Conservation (phyloP, 1,140 invertebrate genomes). For the Trichonephila inaurata region DNA sequence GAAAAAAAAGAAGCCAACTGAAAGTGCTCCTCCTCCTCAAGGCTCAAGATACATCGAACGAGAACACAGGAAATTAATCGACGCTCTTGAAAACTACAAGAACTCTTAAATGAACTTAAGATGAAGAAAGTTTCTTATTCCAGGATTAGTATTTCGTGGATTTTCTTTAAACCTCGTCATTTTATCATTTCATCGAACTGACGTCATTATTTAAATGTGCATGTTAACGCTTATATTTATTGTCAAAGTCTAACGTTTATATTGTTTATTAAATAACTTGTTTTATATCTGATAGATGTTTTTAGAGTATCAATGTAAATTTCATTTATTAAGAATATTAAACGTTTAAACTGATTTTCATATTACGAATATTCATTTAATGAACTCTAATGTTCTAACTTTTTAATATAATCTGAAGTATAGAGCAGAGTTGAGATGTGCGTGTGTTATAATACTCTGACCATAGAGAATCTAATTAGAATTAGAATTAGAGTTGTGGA, state of each 20-base stretch:
- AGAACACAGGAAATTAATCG: constrained; percentile 28
- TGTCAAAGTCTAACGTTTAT: not conserved
- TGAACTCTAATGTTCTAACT: too few relatives aligned
- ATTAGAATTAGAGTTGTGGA: too few relatives aligned
- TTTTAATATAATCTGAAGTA: too few relatives aligned
- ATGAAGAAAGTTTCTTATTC: not conserved
- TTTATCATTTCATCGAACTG: not conserved
- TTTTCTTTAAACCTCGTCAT: not conserved
- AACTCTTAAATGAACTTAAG: not conserved
- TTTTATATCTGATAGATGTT: too few relatives aligned
- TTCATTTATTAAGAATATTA: too few relatives aligned
- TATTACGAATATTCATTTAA: too few relatives aligned
- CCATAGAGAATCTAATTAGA: too few relatives aligned
- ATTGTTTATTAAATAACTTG: not conserved
- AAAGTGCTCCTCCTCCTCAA: not conserved
- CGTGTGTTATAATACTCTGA: too few relatives aligned
- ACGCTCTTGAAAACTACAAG: not conserved
- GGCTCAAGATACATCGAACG: not conserved
- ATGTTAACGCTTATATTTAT: not conserved
- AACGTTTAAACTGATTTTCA: too few relatives aligned
- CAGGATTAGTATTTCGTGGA: not conserved
- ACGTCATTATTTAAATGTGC: not conserved
- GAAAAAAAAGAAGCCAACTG: constrained; percentile 49
- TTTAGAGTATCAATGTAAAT: too few relatives aligned
- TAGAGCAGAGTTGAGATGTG: too few relatives aligned